Conservation (phyloP, 2,888 invertebrate genomes). For the Drosophila longiperda region DNA sequence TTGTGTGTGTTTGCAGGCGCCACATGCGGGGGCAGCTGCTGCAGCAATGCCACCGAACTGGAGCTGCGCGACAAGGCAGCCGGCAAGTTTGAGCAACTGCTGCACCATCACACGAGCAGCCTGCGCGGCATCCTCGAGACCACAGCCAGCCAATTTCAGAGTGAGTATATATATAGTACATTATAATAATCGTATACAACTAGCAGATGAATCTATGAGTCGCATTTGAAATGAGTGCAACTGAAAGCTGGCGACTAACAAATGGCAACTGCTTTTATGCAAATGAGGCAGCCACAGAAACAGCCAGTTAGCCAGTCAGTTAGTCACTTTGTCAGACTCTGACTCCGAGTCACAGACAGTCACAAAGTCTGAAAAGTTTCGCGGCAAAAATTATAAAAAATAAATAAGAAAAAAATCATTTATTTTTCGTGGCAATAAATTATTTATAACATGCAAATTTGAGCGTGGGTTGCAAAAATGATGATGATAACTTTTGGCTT, state of each 20-base stretch:
- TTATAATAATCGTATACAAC: not conserved
- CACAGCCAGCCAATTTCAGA: conserved; percentile 90
- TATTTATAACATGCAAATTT: conserved; percentile 79
- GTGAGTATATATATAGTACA: conserved; percentile 86
- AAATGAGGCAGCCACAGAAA: conserved; percentile 50
- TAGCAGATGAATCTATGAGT: conserved; percentile 24
- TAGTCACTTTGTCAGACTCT: conserved; percentile 10
- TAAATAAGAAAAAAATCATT: conserved; percentile 23
- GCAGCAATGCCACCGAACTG: conserved; percentile 83
- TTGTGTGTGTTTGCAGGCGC: conserved; percentile 74
- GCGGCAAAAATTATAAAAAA: conserved; percentile 17
- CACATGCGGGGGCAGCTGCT: conserved; percentile 84
- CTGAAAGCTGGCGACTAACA: conserved; percentile 23
- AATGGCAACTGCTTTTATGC: conserved; percentile 64
- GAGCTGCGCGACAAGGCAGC: conserved; percentile 83
- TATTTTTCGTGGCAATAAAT: conserved; percentile 80
- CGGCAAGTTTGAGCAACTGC: conserved; percentile 88
- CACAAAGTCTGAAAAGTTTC: conserved; percentile 61
- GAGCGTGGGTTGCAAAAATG: conserved; percentile 62
- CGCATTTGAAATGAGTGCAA: conserved; percentile 25
- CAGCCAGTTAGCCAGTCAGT: conserved; percentile 9
- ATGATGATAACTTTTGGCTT: conserved; percentile 70
- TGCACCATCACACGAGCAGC: conserved; percentile 90
- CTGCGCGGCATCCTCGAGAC: conserved; percentile 91
- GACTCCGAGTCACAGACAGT: conserved; percentile 21